These are phyloP conservation scores for Amblyjoppa proteus DNA, from an alignment of 2,888 invertebrate species.

Conservation along the genomic window DNA sequence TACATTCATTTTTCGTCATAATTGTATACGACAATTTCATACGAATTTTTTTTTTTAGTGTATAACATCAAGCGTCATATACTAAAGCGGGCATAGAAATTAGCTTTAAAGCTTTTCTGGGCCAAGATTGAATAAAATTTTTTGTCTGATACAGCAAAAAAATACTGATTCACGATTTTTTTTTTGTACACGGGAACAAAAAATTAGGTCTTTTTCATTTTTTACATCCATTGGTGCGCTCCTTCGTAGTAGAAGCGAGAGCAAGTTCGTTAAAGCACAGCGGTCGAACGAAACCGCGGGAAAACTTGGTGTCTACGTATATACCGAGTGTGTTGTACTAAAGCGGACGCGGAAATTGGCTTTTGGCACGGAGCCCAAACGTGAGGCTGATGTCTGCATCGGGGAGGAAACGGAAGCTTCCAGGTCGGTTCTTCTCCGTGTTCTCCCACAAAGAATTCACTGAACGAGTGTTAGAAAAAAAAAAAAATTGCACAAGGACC, in stretches of 20 bases:
- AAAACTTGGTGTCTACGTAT: slow-evolving; percentile 27
- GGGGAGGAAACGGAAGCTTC: slow-evolving; percentile 67
- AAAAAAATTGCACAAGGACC: slow-evolving; percentile 19
- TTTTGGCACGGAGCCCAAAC: slow-evolving; percentile 75
- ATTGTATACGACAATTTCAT: no score
- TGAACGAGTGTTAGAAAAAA: background rate
- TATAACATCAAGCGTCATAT: no score
- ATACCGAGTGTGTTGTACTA: background rate
- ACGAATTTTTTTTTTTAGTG: no score
- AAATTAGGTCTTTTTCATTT: background rate
- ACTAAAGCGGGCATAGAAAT: background rate
- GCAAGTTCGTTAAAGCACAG: slow-evolving; percentile 27
- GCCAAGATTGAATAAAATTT: background rate
- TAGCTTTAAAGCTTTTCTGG: background rate
- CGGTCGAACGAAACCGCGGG: slow-evolving; percentile 7
- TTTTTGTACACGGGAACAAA: background rate
- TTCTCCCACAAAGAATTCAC: background rate
- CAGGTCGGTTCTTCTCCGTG: slow-evolving; percentile 18
- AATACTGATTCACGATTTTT: background rate
- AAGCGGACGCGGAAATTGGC: slow-evolving; percentile 73
- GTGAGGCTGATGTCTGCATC: slow-evolving; percentile 7
- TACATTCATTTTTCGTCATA: no score
- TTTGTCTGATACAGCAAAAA: no score
- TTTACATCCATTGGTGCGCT: background rate
- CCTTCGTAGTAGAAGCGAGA: background rate